phyloP scores from a whole-genome alignment of 2,888 invertebrate species.

The Empis livida region DNA sequence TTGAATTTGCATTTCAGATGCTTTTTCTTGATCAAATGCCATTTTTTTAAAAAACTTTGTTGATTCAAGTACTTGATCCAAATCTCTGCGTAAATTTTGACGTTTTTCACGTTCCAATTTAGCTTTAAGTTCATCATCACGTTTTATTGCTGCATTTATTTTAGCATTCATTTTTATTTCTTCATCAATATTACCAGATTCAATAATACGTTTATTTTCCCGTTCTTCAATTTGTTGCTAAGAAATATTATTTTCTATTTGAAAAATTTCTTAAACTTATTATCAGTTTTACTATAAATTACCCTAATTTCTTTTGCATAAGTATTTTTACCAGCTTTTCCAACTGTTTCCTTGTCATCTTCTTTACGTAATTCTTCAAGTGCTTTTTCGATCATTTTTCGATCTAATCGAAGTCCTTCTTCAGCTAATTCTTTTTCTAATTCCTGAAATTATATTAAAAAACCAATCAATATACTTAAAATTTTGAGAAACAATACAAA shows the following conservation, averaged over 20 bases:
- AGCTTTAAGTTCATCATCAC: conserved; percentile 27
- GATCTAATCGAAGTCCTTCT: conserved; percentile 30
- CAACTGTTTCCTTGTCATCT: conserved; percentile 22
- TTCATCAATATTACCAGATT: conserved; percentile 31
- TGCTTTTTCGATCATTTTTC: conserved; percentile 27
- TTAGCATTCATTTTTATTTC: conserved; percentile 27
- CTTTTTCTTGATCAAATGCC: conserved; percentile 30
- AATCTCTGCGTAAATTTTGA: conserved; percentile 27
- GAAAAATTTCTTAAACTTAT: neutral
- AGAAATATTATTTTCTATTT: conserved; percentile 1
- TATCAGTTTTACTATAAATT: neutral
- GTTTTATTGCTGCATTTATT: conserved; percentile 22
- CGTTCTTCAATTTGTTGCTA: conserved; percentile 27
- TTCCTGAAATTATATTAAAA: no score
- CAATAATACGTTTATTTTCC: conserved; percentile 28
- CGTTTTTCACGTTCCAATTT: conserved; percentile 22
- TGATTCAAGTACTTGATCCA: conserved; percentile 28
- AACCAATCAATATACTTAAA: no score
- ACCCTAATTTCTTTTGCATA: conserved; percentile 29
- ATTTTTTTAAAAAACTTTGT: conserved; percentile 29
- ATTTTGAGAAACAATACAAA: no score
- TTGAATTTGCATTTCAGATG: conserved; percentile 30
- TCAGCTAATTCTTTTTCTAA: conserved; percentile 24
- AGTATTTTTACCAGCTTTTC: conserved; percentile 21
- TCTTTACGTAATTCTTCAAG: conserved; percentile 25